phyloP scores from a whole-genome alignment of 2,888 invertebrate species.

The Nowickia ferox region DNA sequence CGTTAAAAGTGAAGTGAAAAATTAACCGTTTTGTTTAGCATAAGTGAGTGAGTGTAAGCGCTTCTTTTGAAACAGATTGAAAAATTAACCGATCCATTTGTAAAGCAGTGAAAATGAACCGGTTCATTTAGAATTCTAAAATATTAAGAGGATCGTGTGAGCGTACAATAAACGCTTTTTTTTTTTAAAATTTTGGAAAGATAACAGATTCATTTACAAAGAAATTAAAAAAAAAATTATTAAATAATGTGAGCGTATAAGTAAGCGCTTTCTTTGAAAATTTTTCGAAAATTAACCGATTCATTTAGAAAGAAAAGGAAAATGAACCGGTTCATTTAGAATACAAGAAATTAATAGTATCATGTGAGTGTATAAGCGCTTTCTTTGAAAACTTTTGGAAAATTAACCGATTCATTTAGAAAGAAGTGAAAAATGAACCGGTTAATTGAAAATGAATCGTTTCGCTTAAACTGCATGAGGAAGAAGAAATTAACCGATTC shows the following conservation, averaged over 20 bases:
- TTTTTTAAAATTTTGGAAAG: no score
- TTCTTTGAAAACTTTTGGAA: background rate
- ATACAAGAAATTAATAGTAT: background rate
- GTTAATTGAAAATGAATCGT: background rate
- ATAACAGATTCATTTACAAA: background rate
- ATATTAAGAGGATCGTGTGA: rapidly evolving
- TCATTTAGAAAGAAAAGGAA: background rate
- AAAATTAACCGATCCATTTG: background rate
- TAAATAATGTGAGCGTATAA: no score
- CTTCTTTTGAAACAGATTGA: background rate
- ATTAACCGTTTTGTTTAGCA: background rate
- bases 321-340: background rate
- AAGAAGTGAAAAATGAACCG: background rate
- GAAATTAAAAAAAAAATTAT: no score
- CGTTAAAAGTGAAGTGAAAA: background rate
- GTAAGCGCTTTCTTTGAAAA: no score
- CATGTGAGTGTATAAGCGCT: no score
- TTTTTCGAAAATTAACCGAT: no score
- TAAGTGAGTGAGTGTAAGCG: background rate
- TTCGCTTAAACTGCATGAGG: background rate
- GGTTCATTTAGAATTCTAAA: no score
- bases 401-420: background rate
- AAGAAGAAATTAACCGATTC: background rate
- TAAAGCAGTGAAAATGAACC: no score
- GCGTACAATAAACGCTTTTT: no score